phyloP scores from a whole-genome alignment of 2,113 vertebrate species.

The Ceuthmochares aereus region DNA sequence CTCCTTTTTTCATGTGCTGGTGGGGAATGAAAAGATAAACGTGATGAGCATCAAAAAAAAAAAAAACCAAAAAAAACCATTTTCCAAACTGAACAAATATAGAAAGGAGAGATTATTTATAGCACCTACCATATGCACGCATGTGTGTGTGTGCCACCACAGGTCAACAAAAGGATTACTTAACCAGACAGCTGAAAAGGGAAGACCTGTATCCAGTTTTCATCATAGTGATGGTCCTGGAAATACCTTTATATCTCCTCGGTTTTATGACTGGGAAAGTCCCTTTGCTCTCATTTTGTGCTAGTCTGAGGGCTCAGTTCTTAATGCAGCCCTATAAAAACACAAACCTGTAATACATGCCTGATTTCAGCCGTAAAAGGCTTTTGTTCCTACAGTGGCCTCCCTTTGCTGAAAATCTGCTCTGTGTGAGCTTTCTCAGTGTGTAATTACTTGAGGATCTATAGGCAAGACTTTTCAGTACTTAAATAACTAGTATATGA shows the following conservation, averaged over 20 bases:
- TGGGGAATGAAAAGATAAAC: not conserved
- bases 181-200: constrained; percentile 86
- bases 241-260: constrained; percentile 70
- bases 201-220: constrained; percentile 83
- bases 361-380: constrained; percentile 65
- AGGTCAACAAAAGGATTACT: constrained; percentile 84
- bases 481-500: constrained; percentile 73
- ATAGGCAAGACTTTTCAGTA: constrained; percentile 73
- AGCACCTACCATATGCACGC: fast-evolving
- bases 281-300: constrained; percentile 1
- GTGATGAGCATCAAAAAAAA: not conserved
- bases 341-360: constrained; percentile 41
- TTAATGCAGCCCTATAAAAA: constrained; percentile 43
- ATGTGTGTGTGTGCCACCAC: not conserved
- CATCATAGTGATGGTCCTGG: constrained; percentile 85
- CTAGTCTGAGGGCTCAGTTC: constrained; percentile 12
- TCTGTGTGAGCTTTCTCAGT: constrained; percentile 65
- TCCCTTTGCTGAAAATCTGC: constrained; percentile 65
- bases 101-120: not conserved
- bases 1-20: not conserved
- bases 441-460: constrained; percentile 75
- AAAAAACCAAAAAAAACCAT: not conserved
- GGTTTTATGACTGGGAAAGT: not conserved
- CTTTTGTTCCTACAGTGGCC: constrained; percentile 59
- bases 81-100: not conserved